Conservation (phyloP, 2,113 vertebrate genomes). For the Indicator indicator region DNA sequence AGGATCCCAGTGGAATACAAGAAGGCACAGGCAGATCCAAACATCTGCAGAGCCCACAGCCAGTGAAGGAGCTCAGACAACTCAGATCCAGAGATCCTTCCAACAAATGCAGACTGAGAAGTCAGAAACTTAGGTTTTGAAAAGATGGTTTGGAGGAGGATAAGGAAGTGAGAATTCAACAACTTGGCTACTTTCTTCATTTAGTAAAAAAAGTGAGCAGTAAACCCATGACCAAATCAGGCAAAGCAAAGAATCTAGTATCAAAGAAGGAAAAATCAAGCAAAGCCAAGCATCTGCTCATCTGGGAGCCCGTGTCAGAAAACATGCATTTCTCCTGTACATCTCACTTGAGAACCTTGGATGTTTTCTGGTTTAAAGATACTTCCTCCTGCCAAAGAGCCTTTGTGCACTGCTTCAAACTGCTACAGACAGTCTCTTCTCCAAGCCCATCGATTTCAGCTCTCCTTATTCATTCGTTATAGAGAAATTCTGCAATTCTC, state of each 20-base stretch:
- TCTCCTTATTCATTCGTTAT: not conserved
- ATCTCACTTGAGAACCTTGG: not conserved
- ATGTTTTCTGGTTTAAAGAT: not conserved
- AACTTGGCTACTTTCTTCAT: not conserved
- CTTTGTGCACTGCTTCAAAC: not conserved
- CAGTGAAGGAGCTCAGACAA: not conserved
- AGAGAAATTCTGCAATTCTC: conserved; percentile 5
- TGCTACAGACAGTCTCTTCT: not conserved
- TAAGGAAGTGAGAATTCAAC: not conserved
- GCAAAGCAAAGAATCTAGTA: not conserved
- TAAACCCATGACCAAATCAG: not conserved
- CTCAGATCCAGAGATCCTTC: not conserved
- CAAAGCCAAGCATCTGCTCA: not conserved
- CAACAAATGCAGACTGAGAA: not conserved
- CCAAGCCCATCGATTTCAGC: not conserved
- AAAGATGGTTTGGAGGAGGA: not conserved
- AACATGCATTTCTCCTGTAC: not conserved
- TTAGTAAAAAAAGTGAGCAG: not conserved
- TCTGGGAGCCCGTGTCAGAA: not conserved
- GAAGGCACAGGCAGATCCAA: not conserved
- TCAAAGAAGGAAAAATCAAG: not conserved
- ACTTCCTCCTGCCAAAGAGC: not conserved
- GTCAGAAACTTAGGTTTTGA: not conserved
- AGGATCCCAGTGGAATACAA: not conserved
- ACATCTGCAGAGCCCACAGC: not conserved